Evolutionary conservation across 2,113 vertebrate species (phyloP), one percentile per base, ranked within the genome.

Genomic region (Eulemur rufifrons): DNA sequence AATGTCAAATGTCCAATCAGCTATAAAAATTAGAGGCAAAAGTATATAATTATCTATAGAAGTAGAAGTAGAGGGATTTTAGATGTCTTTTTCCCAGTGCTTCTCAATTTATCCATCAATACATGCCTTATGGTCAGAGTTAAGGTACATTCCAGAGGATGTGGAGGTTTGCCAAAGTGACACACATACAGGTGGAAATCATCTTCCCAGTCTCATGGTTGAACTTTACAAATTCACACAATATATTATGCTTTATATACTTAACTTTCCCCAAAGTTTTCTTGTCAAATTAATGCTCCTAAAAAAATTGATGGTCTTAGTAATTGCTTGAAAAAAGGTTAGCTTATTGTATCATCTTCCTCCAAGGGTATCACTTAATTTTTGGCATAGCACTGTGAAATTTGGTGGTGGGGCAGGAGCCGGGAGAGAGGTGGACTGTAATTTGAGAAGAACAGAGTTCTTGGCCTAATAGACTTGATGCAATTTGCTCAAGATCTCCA

Each of bases 21-120:
- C n/a, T 89, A 18, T 61, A 54, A 68, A 13, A 93, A 47, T 85
- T 89, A 47, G 63, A 95, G 71, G 29, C 61, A 94, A 91, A 89
- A 45, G 18, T 52, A 10, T 25, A 14, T 56, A 80, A 87, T 74
- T 74, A 2, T 39, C 25, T 42, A 15, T 50, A 59, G 89, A 92
- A 59, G 20, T 45, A 89, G n/a, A 59, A 4, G 32, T 34, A 56
- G 39, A 89, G 32, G 21, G 32, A 86, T 39, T 25, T 39, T 15
- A 34, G 21, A 18, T 74, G 50, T 71, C 8, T 91, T 91, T 86
- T 34, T 27, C 25, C 39, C 10, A 47, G 2, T 27, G 25, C 13
- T 89, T 76, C 76, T 91, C 54, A 39, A 10, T 61, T 59, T 78
- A 83, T 63, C 47, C 32, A 34, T 69, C 9, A 27, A 23, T 25